These are phyloP conservation scores for Clarias fuscus DNA, from an alignment of 2,797 vertebrate genomes.

Conservation along the genomic window DNA sequence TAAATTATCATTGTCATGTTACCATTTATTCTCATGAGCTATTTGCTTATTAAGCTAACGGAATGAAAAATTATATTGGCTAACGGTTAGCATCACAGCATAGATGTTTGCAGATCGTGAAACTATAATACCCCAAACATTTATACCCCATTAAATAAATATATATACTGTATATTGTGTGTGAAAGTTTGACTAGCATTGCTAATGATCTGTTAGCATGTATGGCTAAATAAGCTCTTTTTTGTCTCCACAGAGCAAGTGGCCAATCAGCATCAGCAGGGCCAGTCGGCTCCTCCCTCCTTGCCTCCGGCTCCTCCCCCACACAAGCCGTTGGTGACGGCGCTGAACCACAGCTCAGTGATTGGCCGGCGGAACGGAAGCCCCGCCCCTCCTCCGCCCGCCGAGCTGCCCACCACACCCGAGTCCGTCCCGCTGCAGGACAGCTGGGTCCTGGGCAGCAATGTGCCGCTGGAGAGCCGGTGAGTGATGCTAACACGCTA, in stretches of 20 bases:
- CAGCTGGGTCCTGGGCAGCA: constrained; percentile 96
- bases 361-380: constrained; percentile 87
- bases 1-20: neutral
- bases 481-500: constrained; percentile 61
- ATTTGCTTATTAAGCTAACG: no score
- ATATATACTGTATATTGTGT: no score
- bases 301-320: constrained; percentile 63
- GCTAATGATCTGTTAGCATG: neutral
- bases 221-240: neutral
- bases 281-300: constrained; percentile 79
- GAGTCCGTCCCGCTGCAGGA: constrained; percentile 95
- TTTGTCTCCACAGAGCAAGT: constrained; percentile 77
- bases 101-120: no score
- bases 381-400: constrained; percentile 88
- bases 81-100: no score
- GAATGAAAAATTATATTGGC: no score
- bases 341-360: constrained; percentile 87
- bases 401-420: constrained; percentile 93
- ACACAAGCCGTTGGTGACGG: constrained; percentile 84
- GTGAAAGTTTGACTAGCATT: neutral
- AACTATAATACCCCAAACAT: no score
- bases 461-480: constrained; percentile 93
- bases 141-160: no score
- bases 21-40: neutral
- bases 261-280: constrained; percentile 77